Percentiles rank a stretch among this genome's conserved stretches.
These are phyloP conservation scores for Tenualosa thibaudeaui DNA, from an alignment of 2,797 vertebrate species.

Conservation along the genomic window DNA sequence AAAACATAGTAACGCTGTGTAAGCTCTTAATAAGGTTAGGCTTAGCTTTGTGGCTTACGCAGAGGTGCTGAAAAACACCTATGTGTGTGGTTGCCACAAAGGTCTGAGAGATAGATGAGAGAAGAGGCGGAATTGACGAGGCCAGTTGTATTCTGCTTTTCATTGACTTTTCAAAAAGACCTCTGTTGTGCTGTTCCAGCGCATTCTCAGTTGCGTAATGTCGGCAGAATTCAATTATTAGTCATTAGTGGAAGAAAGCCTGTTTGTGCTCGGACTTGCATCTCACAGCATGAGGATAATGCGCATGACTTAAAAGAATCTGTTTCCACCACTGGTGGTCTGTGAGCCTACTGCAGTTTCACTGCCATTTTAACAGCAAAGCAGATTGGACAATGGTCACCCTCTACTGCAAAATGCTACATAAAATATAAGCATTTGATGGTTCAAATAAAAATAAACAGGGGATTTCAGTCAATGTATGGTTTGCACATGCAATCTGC, in stretches of 20 bases:
- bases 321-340: not conserved
- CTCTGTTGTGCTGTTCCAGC: slow-evolving; percentile 20
- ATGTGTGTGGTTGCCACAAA: not conserved
- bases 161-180: slow-evolving; percentile 25
- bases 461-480: not conserved
- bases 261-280: slow-evolving; percentile 1
- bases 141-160: slow-evolving; percentile 2
- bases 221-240: slow-evolving; percentile 37
- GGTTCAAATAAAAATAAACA: too few relatives aligned
- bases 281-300: not conserved
- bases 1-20: not conserved
- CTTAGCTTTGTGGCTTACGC: slow-evolving; percentile 3
- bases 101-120: not conserved
- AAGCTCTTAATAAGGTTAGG: slow-evolving; percentile 20
- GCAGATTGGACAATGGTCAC: not conserved
- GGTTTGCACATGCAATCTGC: not conserved
- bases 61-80: slow-evolving; percentile 23
- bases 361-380: not conserved
- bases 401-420: not conserved
- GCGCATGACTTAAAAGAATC: not conserved
- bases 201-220: slow-evolving; percentile 36
- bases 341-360: not conserved
- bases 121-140: not conserved
- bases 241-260: slow-evolving; percentile 43
- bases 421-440: not conserved